phyloP scores from a whole-genome alignment of 2,888 invertebrate species.

The Clunio marinus region DNA sequence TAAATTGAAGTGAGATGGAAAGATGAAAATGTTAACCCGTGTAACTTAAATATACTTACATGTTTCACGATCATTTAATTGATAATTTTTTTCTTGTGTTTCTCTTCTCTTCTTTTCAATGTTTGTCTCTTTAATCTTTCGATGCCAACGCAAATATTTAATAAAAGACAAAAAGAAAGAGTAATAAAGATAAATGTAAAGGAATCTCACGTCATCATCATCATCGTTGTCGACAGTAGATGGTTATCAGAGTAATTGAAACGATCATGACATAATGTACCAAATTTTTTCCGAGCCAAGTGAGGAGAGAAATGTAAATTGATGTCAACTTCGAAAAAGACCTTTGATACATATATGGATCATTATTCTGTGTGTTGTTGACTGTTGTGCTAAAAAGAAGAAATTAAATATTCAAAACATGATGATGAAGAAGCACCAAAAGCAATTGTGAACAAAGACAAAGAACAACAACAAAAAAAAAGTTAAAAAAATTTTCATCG shows the following conservation, averaged over 20 bases:
- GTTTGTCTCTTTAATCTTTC: not conserved
- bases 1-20: too few relatives aligned
- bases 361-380: too few relatives aligned
- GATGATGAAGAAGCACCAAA: too few relatives aligned
- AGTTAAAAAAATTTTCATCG: too few relatives aligned
- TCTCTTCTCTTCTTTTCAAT: not conserved
- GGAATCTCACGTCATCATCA: conserved; percentile 1
- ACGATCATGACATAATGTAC: conserved; percentile 16
- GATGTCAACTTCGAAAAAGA: conserved; percentile 10
- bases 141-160: not conserved
- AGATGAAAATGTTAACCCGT: too few relatives aligned
- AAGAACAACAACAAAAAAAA: too few relatives aligned
- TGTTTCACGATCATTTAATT: too few relatives aligned
- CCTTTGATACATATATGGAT: not conserved
- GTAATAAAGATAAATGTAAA: too few relatives aligned
- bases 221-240: not conserved
- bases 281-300: not conserved
- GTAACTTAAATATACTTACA: too few relatives aligned
- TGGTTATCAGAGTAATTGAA: not conserved
- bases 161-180: too few relatives aligned
- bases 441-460: conserved; percentile 6
- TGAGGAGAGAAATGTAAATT: not conserved
- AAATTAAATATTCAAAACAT: not conserved
- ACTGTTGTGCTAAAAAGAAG: not conserved
- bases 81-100: not conserved